Evolutionary conservation across 2,797 vertebrate species (phyloP), one percentile per base, ranked within the genome.

Genomic region (Arvicola amphibius): DNA sequence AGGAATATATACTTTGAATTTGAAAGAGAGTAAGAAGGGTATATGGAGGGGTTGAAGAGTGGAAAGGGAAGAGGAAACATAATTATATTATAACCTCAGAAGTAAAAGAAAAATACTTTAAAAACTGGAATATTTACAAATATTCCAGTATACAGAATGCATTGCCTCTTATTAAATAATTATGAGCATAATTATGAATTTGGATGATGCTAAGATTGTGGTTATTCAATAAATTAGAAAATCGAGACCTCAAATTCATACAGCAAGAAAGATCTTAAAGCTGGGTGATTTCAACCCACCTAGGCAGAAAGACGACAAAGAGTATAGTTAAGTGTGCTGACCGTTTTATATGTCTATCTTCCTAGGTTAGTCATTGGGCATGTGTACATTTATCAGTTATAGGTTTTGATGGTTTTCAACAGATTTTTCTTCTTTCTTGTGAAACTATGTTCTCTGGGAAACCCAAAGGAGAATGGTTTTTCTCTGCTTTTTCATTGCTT

Each of bases 221-320:
- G 80, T 94, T n/a, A 92, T 91, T 95, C 76, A 37, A 74, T 96
- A 92, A 94, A 53, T 65, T 77, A 95, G 74, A 95, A 95, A 96
- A 83, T 73, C 86, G 23, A 34, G 6, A 65, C 25, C 29, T 14
- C 46, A 78, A 48, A 77, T 2, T 94, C 56, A 69, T 13, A 71
- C 34, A 87, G 25, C 21, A 73, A 88, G 90, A 91, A 79, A 95
- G 40, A 74, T 40, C 16, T 78, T 84, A 88, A 93, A 8, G 29
- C 32, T 90, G 27, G 32, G 46, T 92, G n/a, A 83, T 92, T 93
- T 84, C 56, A 34, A 92, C 7, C 3, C 13, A 12, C 61, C 73
- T 83, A 34, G 63, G 51, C 43, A 79, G 37, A 51, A 37, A 92
- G 51, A 93, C 95, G 94, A 86, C 59, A 90, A 90, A 91, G 53